Percentiles rank a stretch among this genome's conserved stretches.
Conservation (phyloP, 2,113 vertebrate species). For the human (Homo sapiens) region DNA sequence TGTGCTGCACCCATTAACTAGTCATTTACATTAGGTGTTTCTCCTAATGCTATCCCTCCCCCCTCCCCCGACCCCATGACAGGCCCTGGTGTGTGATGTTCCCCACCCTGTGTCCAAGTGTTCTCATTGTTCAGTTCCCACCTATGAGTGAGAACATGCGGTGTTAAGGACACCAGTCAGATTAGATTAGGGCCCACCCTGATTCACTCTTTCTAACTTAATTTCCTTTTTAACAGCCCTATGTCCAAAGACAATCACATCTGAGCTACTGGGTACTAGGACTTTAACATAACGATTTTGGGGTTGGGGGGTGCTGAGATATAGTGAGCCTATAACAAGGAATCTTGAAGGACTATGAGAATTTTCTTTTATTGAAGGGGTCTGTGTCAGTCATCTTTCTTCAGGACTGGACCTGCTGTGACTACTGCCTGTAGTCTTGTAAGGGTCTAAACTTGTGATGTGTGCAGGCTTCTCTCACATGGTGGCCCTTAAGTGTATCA, state of each 20-base stretch:
- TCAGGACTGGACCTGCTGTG: too few species aligned
- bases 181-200: not conserved
- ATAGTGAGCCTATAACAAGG: not conserved
- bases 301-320: too few species aligned
- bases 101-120: too few species aligned
- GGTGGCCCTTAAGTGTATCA: not conserved
- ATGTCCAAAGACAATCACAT: not conserved
- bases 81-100: too few species aligned
- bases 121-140: too few species aligned
- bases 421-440: not conserved
- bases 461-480: not conserved
- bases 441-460: not conserved
- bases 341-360: not conserved
- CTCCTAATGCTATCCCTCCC: too few species aligned
- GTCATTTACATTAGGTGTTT: too few species aligned
- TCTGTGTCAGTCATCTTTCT: not conserved
- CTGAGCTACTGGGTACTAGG: not conserved
- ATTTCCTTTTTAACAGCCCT: not conserved
- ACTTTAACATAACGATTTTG: not conserved
- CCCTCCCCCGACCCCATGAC: too few species aligned
- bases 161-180: not conserved
- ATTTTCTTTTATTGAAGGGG: not conserved
- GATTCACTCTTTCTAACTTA: not conserved
- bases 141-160: too few species aligned
- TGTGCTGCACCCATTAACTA: too few species aligned